phyloP scores from a whole-genome alignment of 2,797 vertebrate genomes.

The Smutsia gigantea region DNA sequence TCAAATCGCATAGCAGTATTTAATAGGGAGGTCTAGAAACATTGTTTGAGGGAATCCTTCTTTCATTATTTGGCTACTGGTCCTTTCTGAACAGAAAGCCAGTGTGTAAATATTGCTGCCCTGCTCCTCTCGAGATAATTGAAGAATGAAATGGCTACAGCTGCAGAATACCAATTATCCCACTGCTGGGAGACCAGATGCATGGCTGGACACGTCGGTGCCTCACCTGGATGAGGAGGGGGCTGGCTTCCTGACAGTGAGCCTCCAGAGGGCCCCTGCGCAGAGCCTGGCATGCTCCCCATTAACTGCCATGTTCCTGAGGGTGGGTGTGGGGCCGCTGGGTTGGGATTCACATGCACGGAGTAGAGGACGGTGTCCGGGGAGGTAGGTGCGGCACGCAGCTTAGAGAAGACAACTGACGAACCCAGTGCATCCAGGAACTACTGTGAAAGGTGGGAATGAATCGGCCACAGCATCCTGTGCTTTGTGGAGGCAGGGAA shows the following conservation, averaged over 20 bases:
- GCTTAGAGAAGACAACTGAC: background rate
- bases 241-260: background rate
- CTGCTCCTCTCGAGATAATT: constrained; percentile 66
- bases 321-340: background rate
- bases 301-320: background rate
- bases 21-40: constrained; percentile 51
- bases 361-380: too few relatives aligned
- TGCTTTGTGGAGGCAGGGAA: background rate
- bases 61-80: constrained; percentile 51
- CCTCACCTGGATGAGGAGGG: background rate
- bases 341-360: background rate
- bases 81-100: constrained; percentile 59
- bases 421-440: background rate
- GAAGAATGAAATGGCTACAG: constrained; percentile 62
- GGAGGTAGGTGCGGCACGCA: background rate
- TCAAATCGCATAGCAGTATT: constrained; percentile 6
- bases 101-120: constrained; percentile 62
- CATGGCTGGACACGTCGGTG: background rate
- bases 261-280: background rate
- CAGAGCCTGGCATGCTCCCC: background rate
- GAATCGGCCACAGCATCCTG: background rate
- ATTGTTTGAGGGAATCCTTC: constrained; percentile 45
- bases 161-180: constrained; percentile 66
- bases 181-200: background rate
- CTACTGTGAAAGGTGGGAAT: background rate